Base-by-base conservation (phyloP, 2,888 invertebrate genomes). In the Dicranocentrus wangi region DNA sequence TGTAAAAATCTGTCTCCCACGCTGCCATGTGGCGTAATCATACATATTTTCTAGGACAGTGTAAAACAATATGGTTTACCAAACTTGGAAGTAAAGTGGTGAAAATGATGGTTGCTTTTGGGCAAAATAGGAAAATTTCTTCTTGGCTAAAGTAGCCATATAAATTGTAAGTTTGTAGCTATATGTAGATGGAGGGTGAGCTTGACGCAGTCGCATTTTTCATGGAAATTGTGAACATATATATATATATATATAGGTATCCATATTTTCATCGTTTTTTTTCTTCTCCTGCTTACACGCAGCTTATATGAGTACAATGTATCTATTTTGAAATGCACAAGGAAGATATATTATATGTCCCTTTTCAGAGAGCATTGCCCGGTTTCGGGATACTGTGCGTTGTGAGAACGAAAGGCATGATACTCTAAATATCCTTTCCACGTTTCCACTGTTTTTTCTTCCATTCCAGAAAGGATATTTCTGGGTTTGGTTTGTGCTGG, bases 361-460 rank as follows among this genome's bases (percentile, higher is more conserved):
- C 3, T 32, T n/a, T n/a, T n/a, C 5, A 43, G 51, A 42, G 55
- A 58, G 60, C 76, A 76, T 21, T 68, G 76, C 68, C 76, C 76
- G 76, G 55, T 51, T 68, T 73, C 60, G 68, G 77, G 32, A 55
- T 15, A 61, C 23, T 43, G 13, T 0, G 21, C 43, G 19, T 17
- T 39, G 61, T 53, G 39, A 19, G 61, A 60, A 61, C 51, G 39
- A 25, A n/a, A 13, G 27, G 23, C 42, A 1, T 7, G 7, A 8
- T 39, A 8, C 39, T 13, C 7, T 39, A 39, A 39, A 39, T 8
- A 8, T 8, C 13, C 7, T 39, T 8, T 39, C 13, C 39, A 39
- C 13, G 13, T 39, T 8, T 8, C 8, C 13, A 39, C 13, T n/a
- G n/a, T n/a, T n/a, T n/a, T n/a, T n/a, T n/a, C n/a, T n/a, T n/a